Evolutionary conservation across 2,113 vertebrate genomes (phyloP), one percentile per base, ranked within the genome.

Genomic region (Petrocephalus microphthalmus): DNA sequence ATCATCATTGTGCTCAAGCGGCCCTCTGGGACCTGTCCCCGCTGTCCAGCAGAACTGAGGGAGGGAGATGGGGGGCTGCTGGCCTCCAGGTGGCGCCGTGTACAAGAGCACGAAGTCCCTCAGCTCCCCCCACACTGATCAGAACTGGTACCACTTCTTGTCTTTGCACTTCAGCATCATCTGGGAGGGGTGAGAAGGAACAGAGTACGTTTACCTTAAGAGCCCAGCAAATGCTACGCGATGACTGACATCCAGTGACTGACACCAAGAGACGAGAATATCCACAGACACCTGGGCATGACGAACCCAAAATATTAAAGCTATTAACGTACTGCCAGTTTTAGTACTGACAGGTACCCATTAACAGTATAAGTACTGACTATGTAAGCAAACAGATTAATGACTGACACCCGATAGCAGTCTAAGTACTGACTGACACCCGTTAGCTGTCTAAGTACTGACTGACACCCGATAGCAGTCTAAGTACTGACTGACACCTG

Each of bases 141-240:
- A 99, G 97, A 99, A 97, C 92, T 99, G 98, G 96, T 99, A 99
- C 98, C 98, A 99, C 92, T 99, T 99, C 93, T 99, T 99, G 94
- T 99, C 98, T 95, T 99, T 99, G 95, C 97, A 99, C 95, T 99
- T 99, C 93, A 99, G 92, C 98, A 99, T 99, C 97, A 99, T 99
- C 98, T 99, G 92, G 78, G 91, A 89, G 89, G 53, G 86, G 37
- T 87, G 33, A 92, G 4, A 91, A 53, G 90, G 60, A 81, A 60
- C 74, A 19, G 25, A 37, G 29, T 33, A 4, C 8, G 33, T 42
- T 82, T 45, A 22, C 1, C 15, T 7, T 20, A 82, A 82, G 6
- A 47, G 1, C 53, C 53, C 53, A 54, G 67, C 3, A 33, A 71
- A 71, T 37, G 64, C 64, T 29, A 71, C 25, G 29, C 67, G 7